These are phyloP conservation scores for human DNA, from an alignment of 2,113 vertebrate genomes.

Conservation along the genomic window GRCh38 chr6:112437001-112437500, in stretches of 20 bases:
- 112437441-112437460: background rate
- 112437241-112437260: background rate
- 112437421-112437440: slow-evolving; percentile 10
- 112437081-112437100: background rate
- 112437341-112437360: slow-evolving; percentile 42
- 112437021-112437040: background rate
- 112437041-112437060: background rate
- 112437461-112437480: background rate
- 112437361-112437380: slow-evolving; percentile 61
- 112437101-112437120: background rate
- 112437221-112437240: background rate
- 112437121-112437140: background rate
- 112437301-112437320: slow-evolving; percentile 63
- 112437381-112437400: slow-evolving; percentile 52
- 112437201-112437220: slow-evolving; percentile 15
- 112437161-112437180: background rate
- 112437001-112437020: background rate
- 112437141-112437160: background rate
- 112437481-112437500: background rate
- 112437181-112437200: background rate
- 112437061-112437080: background rate
- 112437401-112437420: slow-evolving; percentile 57
- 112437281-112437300: slow-evolving; percentile 14
- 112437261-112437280: slow-evolving; percentile 37
- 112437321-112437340: slow-evolving; percentile 38